phyloP scores from a whole-genome alignment of 2,888 invertebrate genomes.

The Dorcus hopei region DNA sequence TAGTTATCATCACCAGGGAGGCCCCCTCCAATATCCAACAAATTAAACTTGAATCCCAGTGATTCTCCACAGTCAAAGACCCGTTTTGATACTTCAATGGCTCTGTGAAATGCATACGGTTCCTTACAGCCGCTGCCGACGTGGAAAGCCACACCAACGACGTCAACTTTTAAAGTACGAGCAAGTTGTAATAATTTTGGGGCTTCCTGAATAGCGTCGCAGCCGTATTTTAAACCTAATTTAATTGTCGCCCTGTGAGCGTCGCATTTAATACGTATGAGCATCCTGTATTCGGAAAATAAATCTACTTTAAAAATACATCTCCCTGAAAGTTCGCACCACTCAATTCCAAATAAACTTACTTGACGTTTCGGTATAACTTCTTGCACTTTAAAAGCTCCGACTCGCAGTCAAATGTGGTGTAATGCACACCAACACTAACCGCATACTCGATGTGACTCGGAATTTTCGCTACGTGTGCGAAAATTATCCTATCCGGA shows the following conservation, averaged over 20 bases:
- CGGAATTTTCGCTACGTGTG: slow-evolving; percentile 57
- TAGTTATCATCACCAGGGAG: neutral
- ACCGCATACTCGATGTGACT: slow-evolving; percentile 54
- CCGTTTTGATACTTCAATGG: neutral
- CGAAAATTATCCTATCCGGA: slow-evolving; percentile 55
- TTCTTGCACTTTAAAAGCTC: slow-evolving; percentile 57
- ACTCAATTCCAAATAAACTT: slow-evolving; percentile 8
- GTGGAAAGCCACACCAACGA: slow-evolving; percentile 3
- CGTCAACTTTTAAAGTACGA: neutral
- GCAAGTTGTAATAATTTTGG: slow-evolving; percentile 1
- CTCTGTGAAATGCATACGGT: neutral
- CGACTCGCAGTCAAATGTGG: slow-evolving; percentile 58
- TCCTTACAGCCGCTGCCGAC: neutral
- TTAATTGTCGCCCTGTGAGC: neutral
- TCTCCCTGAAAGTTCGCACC: too few species aligned
- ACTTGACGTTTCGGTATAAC: slow-evolving; percentile 52
- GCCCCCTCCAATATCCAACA: slow-evolving; percentile 4
- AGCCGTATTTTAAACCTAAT: slow-evolving; percentile 4
- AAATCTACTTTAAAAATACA: too few species aligned
- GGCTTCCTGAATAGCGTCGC: neutral
- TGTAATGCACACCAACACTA: slow-evolving; percentile 49
- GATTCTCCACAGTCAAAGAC: neutral
- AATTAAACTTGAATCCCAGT: slow-evolving; percentile 1
- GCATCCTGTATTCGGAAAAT: neutral
- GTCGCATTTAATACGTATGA: neutral